These are phyloP conservation scores for Bombus superbus DNA, from an alignment of 1,140 invertebrate species.

Conservation along the genomic window DNA sequence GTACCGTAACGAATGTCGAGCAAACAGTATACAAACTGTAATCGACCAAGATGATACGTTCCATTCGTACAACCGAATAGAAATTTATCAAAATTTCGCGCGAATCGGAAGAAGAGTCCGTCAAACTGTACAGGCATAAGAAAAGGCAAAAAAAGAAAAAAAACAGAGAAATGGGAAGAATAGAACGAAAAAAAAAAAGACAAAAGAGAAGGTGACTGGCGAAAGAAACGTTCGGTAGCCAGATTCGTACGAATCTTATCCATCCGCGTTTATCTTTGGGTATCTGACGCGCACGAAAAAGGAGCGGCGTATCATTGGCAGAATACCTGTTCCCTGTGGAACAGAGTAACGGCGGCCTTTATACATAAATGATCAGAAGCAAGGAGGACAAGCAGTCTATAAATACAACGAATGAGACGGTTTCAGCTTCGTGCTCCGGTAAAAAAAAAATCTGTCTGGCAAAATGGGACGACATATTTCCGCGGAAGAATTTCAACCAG, in stretches of 20 bases:
- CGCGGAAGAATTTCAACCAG: not conserved
- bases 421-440: not conserved
- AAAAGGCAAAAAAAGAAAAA: no score
- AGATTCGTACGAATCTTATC: not conserved
- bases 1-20: no score
- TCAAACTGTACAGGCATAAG: no score
- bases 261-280: not conserved
- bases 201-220: no score
- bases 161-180: not conserved
- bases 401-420: constrained; percentile 39
- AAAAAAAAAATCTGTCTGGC: not conserved
- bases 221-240: not conserved
- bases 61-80: no score
- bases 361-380: constrained; percentile 47
- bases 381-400: constrained; percentile 21
- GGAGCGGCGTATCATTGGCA: constrained; percentile 15
- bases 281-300: not conserved
- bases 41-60: no score
- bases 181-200: not conserved
- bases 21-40: no score
- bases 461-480: constrained; percentile 36
- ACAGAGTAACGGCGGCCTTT: constrained; percentile 37
- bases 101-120: no score
- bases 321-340: constrained; percentile 32
- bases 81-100: no score